A percentile compares a stretch with the other conserved stretches of the same genome.
Evolutionary conservation across 2,888 invertebrate genomes (phyloP).

Genomic region (Willowsia nigromaculata): DNA sequence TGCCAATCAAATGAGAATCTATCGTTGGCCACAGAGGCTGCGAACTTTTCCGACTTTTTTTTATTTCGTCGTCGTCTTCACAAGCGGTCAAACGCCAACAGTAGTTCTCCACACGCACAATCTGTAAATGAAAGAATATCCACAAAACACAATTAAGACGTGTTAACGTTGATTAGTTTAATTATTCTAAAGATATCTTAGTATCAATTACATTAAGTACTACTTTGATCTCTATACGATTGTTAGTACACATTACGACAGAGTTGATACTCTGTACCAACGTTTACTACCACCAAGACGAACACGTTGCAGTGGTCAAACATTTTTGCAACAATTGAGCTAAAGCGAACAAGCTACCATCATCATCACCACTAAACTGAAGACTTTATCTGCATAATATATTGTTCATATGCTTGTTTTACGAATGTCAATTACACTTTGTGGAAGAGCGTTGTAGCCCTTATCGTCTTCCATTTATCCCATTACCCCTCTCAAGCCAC

Average conservation of each 20-base stretch:
- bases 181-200: not conserved
- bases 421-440: not conserved
- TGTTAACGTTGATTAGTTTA: not conserved
- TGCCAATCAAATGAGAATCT: constrained; percentile 3
- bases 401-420: not conserved
- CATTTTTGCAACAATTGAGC: not conserved
- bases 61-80: not conserved
- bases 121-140: constrained; percentile 4
- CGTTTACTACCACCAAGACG: not conserved
- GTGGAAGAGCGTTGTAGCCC: not conserved
- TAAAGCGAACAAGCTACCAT: not conserved
- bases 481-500: not conserved
- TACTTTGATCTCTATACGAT: not conserved
- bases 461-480: not conserved
- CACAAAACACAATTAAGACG: not conserved
- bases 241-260: not conserved
- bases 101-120: constrained; percentile 1
- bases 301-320: not conserved
- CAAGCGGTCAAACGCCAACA: not conserved
- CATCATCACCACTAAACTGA: not conserved
- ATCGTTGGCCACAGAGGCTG: not conserved
- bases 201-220: not conserved
- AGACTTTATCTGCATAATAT: not conserved
- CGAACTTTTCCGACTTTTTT: not conserved
- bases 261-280: not conserved